Base-by-base conservation (phyloP, 2,113 vertebrate species). In the Setophaga kirtlandii region DNA sequence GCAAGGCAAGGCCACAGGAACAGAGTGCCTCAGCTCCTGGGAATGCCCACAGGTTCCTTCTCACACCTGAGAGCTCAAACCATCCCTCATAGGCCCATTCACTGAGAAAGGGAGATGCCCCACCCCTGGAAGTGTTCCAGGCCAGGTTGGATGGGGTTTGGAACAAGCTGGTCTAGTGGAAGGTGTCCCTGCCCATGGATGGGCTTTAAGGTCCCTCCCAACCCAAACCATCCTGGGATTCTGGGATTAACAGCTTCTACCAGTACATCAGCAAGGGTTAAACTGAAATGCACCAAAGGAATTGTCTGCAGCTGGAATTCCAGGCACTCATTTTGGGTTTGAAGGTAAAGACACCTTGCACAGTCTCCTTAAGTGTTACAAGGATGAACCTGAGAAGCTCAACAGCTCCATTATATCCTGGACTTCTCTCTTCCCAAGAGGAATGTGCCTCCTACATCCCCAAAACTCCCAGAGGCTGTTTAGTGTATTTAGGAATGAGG, bases 1-100 rank as follows among this genome's bases (percentile, higher is more conserved):
- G 98, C 52, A 88, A 93, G 78, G 35, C 83, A 92, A 87, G 83
- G 18, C 25, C 93, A 68, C 9, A 12, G 2, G 4, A 31, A 42
- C 5, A 3, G 9, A 83, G 21, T 4, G 12, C 19, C 8, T 12
- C 11, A 14, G 23, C 30, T 6, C 5, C 60, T 4, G 42, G 25
- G 8, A 31, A 20, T 3, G 37, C 24, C 31, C 5, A 18, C 1
- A 8, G 5, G 25, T 53, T 21, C 28, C 70, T 7, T 2, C 4
- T 14, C 58, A 21, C 23, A 4, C 15, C 4, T 0, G 3, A 37
- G 63, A 46, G 12, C 37, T 63, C 76, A 55, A 37, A 42, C 15
- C 21, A 0, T 39, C 18, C 20, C 84, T 35, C 82, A 30, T 21
- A 19, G 15, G 28, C 47, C 70, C 31, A 22, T 17, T 22, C 47